Evolutionary conservation across 2,888 invertebrate species (phyloP).

Genomic region (Sarcophaga carnaria): DNA sequence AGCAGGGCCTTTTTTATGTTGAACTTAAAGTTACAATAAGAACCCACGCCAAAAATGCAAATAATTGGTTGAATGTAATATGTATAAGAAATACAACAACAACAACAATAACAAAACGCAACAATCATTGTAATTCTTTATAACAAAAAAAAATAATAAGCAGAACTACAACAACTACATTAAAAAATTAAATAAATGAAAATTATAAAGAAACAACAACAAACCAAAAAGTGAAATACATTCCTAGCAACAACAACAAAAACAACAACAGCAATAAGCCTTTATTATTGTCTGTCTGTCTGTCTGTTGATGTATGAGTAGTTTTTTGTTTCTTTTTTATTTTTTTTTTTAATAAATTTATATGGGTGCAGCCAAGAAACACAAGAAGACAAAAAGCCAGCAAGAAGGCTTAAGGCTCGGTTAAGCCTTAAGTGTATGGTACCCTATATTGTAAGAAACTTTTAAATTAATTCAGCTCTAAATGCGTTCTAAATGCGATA

Average conservation of each 20-base stretch:
- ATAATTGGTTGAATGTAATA: slow-evolving; percentile 63
- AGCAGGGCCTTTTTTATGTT: slow-evolving; percentile 1
- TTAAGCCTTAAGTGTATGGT: too few relatives aligned
- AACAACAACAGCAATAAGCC: neutral
- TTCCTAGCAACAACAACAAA: slow-evolving; percentile 6
- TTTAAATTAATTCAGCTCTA: too few relatives aligned
- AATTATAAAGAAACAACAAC: neutral
- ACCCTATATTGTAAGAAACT: too few relatives aligned
- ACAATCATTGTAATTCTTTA: slow-evolving; percentile 37
- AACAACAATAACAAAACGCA: slow-evolving; percentile 29
- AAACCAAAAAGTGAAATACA: slow-evolving; percentile 1
- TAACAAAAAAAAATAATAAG: neutral
- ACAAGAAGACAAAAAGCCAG: slow-evolving; percentile 2
- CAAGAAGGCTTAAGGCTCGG: too few relatives aligned
- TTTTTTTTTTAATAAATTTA: slow-evolving; percentile 37
- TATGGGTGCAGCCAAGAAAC: slow-evolving; percentile 64
- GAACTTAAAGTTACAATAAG: slow-evolving; percentile 38
- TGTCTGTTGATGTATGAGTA: neutral
- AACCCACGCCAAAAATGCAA: slow-evolving; percentile 66
- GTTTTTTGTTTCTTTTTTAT: neutral
- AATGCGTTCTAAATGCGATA: too few relatives aligned
- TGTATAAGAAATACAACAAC: slow-evolving; percentile 18
- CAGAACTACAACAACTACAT: slow-evolving; percentile 1
- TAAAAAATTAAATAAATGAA: slow-evolving; percentile 1
- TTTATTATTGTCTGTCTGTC: neutral